Percentiles rank a stretch among this genome's conserved stretches.
These are phyloP conservation scores for Ranitomeya imitator DNA, from an alignment of 2,113 vertebrate genomes.

Conservation along the genomic window DNA sequence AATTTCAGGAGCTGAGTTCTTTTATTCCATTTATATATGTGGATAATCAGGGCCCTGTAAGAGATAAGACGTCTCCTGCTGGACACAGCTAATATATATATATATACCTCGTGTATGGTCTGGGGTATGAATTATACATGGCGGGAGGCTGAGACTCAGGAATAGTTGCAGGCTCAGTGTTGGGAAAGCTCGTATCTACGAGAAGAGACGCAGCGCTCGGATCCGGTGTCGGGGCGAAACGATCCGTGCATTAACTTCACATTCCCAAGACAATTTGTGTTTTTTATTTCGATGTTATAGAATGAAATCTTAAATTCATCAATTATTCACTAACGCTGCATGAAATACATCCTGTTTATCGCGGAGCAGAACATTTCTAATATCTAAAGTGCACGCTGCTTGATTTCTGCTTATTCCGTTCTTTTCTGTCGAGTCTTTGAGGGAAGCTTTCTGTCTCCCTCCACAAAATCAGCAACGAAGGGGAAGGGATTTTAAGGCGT, in stretches of 20 bases:
- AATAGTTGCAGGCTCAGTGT: not conserved
- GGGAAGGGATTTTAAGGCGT: not conserved
- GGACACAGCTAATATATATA: not conserved
- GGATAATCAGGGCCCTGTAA: not conserved
- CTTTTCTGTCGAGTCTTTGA: not conserved
- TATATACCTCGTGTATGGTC: not conserved
- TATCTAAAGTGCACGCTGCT: not conserved
- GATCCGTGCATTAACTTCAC: not conserved
- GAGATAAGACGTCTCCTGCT: not conserved
- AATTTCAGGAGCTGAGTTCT: no score
- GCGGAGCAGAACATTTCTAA: not conserved
- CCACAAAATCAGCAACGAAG: not conserved
- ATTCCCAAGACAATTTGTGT: not conserved
- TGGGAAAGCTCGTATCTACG: not conserved
- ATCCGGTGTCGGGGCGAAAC: not conserved
- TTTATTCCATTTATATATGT: not conserved
- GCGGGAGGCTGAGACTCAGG: not conserved
- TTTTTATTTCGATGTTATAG: conserved; percentile 12
- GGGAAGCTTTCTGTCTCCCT: not conserved
- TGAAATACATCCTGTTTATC: conserved; percentile 21
- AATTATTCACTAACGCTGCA: conserved; percentile 21
- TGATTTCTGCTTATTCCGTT: not conserved
- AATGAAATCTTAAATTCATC: conserved; percentile 6
- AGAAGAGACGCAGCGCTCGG: not conserved
- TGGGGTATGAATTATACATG: not conserved